Base-by-base conservation (phyloP, 2,797 vertebrate genomes). In the Melanotaenia pygmaea region DNA sequence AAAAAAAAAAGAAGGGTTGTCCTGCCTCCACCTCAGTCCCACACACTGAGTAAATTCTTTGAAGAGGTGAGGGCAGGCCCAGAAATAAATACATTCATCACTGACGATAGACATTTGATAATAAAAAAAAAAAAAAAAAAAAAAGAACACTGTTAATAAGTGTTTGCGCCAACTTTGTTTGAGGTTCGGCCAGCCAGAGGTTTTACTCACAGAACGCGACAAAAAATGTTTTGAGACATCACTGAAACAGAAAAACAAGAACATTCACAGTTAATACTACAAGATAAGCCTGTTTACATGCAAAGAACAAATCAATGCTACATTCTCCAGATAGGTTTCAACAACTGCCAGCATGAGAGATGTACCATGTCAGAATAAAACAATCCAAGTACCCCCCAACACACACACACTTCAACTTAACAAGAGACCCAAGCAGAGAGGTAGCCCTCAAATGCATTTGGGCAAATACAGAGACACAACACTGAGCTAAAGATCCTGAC, bases 81-180 rank as follows among this genome's bases (percentile, higher is more conserved):
- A 89, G 95, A 96, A 97, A 97, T 97, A 98, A 98, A 98, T 98
- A 98, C 97, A 98, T 98, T 98, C 97, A 97, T 97, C 95, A 97
- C 95, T 95, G 95, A 95, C 91, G 96, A 93, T 93, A 94, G 95
- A 98, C 95, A 97, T 96, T 95, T 96, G 95, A 97, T 96, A 66
- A 28, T 28, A 28, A 28, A 84, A 82, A 86, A 70, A 43, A 56
- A 62, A 28, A 53, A 18, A 43, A 57, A 40, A 40, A 61, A 53
- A 62, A 95, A 77, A 86, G 91, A 98, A 98, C 96, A 97, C 96
- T 97, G 96, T 96, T 94, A 94, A 95, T 95, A 96, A 97, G 96
- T 96, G 96, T 97, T 94, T 96, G 96, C 97, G 97, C 96, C 97
- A 94, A 96, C 93, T 95, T 96, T 95, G 94, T 95, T 92, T 92